These are phyloP conservation scores for Guaruba guarouba DNA, from an alignment of 2,113 vertebrate genomes.

Conservation along the genomic window DNA sequence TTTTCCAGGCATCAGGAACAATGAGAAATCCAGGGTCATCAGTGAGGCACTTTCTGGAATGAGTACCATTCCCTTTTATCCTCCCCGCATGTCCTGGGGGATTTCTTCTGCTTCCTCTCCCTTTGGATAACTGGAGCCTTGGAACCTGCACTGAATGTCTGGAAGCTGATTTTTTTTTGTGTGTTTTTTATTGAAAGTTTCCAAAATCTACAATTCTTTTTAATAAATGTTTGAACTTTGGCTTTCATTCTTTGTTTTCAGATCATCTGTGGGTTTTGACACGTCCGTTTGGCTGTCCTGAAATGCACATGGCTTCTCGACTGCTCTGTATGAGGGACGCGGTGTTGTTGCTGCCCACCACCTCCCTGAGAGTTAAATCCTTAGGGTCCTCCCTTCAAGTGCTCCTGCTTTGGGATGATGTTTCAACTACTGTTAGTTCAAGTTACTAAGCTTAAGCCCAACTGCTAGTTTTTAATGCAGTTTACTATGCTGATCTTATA, in stretches of 20 bases:
- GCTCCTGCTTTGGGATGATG: neutral
- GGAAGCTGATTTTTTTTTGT: neutral
- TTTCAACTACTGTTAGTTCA: neutral
- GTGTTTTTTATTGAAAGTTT: neutral
- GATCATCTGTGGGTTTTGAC: neutral
- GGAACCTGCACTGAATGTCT: neutral
- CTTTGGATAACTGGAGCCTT: neutral
- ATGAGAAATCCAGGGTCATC: neutral
- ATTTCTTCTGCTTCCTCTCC: neutral
- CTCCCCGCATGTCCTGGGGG: neutral
- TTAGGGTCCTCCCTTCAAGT: neutral
- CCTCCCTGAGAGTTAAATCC: neutral
- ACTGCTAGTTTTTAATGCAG: neutral
- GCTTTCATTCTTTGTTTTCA: neutral
- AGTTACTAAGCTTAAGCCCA: neutral
- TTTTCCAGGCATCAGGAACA: neutral
- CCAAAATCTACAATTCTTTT: neutral
- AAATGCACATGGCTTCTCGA: neutral
- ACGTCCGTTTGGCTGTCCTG: neutral
- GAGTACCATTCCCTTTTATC: neutral
- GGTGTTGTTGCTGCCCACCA: neutral
- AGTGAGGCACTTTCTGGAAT: neutral
- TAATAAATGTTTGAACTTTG: neutral
- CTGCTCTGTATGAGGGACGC: neutral
- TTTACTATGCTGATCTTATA: neutral